Conservation (phyloP, 2,797 vertebrate species). For the Acrossocheilus wenchowensis region DNA sequence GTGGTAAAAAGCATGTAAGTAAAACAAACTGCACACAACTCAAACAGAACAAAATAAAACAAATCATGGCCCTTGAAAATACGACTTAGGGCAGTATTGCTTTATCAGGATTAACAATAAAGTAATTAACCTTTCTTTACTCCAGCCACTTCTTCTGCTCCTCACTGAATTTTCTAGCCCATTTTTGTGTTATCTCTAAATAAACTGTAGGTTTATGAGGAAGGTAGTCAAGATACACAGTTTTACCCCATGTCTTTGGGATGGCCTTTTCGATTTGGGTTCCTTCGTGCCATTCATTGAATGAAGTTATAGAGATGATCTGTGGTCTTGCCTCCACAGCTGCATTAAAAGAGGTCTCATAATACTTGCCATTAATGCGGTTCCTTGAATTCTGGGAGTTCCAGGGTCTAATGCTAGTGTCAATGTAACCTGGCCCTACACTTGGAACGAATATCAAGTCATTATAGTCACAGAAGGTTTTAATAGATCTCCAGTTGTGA, state of each 20-base stretch:
- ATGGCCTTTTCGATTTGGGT: conserved; percentile 96
- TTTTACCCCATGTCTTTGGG: conserved; percentile 83
- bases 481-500: conserved; percentile 89
- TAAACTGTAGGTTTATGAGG: conserved; percentile 91
- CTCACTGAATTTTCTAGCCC: conserved; percentile 88
- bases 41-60: background rate
- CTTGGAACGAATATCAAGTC: conserved; percentile 93
- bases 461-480: conserved; percentile 90
- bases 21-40: conserved; percentile 2
- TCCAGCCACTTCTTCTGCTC: conserved; percentile 78
- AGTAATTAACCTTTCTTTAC: conserved; percentile 26
- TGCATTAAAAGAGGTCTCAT: conserved; percentile 87
- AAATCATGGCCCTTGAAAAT: background rate
- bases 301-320: conserved; percentile 93
- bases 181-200: conserved; percentile 92
- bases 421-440: conserved; percentile 93
- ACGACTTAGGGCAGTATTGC: background rate
- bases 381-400: conserved; percentile 94
- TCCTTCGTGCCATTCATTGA: conserved; percentile 99
- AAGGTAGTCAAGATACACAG: conserved; percentile 90
- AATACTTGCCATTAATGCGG: conserved; percentile 94
- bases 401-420: conserved; percentile 94
- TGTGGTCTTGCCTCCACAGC: conserved; percentile 85
- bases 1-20: background rate
- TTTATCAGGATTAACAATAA: background rate